Base-by-base conservation (phyloP, 2,888 invertebrate genomes). In the Cephus runcator region DNA sequence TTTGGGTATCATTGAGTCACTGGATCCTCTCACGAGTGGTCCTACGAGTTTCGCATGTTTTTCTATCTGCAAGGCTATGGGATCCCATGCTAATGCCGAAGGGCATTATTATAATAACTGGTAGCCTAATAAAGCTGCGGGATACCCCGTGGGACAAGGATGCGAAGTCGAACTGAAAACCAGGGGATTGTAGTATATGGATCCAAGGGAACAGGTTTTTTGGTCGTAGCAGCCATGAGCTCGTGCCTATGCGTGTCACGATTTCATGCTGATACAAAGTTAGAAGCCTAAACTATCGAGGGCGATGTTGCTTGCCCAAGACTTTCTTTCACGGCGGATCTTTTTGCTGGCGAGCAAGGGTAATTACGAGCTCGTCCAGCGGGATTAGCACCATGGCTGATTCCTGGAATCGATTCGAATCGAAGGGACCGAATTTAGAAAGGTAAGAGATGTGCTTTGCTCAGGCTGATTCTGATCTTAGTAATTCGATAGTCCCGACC, bases 231-330 rank as follows among this genome's bases (percentile, higher is more conserved):
- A 23, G 56, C 56, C 23, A 56, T 56, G 23, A 81, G 82, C 85
- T 86, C 86, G 83, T 83, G 85, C 87, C 84, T 84, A 81, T 85
- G 84, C 86, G 84, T 83, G 86, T 86, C 85, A 86, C 85, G 86
- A 84, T 84, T 81, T 56, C 56, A 56, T 23, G 56, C 23, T 23
- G 23, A 56, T 56, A 56, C 56, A 56, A 23, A 56, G 15, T 56
- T 56, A 56, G 56, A 23, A 56, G 56, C 56, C 23, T 9, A 56
- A 56, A 23, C 56, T 23, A 23, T 56, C 56, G 56, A 23, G 23
- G 23, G 56, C 56, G 56, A 23, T 23, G 56, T 56, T 56, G 23
- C 23, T 15, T 2, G 23, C 23, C 23, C 56, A 23, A 9, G 56
- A 56, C 56, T 23, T 56, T 56, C 23, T 56, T 56, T 56, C 56